Evolutionary conservation across 1,140 invertebrate genomes (phyloP), one percentile per base, ranked within the genome.

Genomic region (Bombus affinis): DNA sequence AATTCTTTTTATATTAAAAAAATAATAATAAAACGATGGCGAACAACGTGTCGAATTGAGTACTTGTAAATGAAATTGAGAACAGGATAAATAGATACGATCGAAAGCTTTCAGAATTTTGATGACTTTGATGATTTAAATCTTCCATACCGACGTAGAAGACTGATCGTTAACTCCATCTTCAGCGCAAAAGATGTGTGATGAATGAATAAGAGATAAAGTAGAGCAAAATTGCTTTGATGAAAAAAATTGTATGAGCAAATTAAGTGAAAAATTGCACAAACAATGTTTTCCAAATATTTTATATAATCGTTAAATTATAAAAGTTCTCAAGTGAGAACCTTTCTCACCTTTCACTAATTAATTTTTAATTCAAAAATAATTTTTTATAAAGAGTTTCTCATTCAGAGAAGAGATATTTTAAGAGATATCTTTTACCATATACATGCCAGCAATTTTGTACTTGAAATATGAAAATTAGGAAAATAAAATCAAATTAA

Each of bases 41-140:
- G 42, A 84, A 66, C 66, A 71, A 37, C 70, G 68, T 47, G 70
- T 25, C 12, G 32, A 44, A 39, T 70, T n/a, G 62, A 84, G 57
- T 59, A 78, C 18, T 35, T 84, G 32, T 71, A 62, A 59, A 71
- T 71, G 28, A 71, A 79, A 79, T 44, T 18, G 66, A 71, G 39
- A 44, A 47, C 57, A 62, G 37, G 25, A 72, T 5, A 28, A 65
- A 32, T 18, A 77, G 62, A 74, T 32, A 65, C 4, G 22, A 47
- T 76, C 28, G 62, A 42, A 53, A 32, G 57, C 22, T 85, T 85
- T 80, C 66, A 39, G 66, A 80, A 72, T 71, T 80, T 53, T 39
- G 62, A 57, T 44, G n/a, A 13, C 8, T 47, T n/a, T 10, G 35
- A 15, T 42, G 22, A 32, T 32, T n/a, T n/a, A 3, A 42, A 74